Evolutionary conservation across 2,888 invertebrate species (phyloP), one percentile per base, ranked within the genome.

Genomic region (Smittia aterrima): DNA sequence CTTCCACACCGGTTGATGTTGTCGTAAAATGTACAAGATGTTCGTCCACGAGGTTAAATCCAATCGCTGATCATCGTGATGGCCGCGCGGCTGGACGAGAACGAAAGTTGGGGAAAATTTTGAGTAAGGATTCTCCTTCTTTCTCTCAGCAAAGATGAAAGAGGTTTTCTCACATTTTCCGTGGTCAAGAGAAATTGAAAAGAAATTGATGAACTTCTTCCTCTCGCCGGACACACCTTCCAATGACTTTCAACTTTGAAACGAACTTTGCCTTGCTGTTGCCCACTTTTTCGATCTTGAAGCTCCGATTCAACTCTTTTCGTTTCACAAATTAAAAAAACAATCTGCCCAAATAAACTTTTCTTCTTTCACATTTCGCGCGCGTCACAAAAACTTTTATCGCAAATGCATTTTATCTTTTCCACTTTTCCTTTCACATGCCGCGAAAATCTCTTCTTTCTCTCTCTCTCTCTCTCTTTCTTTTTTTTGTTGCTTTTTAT

Each of bases 141-240:
- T 68, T 68, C 24, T n/a, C 38, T 66, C 40, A 38, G 6, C 13
- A 16, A 47, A 41, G 68, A 68, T 41, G 68, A 20, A 66, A 66
- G 32, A n/a, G n/a, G n/a, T n/a, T n/a, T 66, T 68, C 47, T 70
- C 32, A 70, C 70, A 54, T 70, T 70, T 70, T 66, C 11, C 38
- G 18, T 16, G 32, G 13, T 16, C 16, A 27, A 18, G 41, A 16
- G 27, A 27, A 70, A 24, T 22, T 68, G 22, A 27, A 32, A 18
- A 27, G 18, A 47, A 54, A 70, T 70, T 70, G 18, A 54, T 70
- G 47, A 70, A 70, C 53, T 70, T n/a, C n/a, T n/a, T 68, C 68
- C 68, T 41, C 24, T 18, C 58, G 53, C 6, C 58, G 70, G 54
- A 70, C 70, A 70, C 70, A 70, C 70, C 70, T 70, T 18, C 11